These are phyloP conservation scores for Chaenodraco wilsoni DNA, from an alignment of 2,797 vertebrate genomes.

Conservation along the genomic window DNA sequence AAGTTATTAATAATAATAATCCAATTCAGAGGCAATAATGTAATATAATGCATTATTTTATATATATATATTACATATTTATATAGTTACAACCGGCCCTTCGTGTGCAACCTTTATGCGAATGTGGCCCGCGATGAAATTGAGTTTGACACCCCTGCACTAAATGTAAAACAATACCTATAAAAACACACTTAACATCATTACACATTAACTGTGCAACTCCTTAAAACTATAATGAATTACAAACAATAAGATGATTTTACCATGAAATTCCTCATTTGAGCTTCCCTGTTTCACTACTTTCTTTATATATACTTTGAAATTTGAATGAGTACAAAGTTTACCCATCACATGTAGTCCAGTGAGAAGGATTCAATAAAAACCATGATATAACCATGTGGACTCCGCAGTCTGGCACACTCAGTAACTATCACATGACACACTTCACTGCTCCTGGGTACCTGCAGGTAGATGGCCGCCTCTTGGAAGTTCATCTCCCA, in stretches of 20 bases:
- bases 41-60: too few species aligned
- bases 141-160: too few species aligned
- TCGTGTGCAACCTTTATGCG: too few species aligned
- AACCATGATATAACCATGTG: conserved; percentile 9
- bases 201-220: not conserved
- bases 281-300: not conserved
- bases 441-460: conserved; percentile 57
- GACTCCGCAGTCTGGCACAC: not conserved
- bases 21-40: too few species aligned
- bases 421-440: not conserved
- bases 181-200: not conserved
- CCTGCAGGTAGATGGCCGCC: conserved; percentile 98
- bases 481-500: conserved; percentile 99
- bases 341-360: conserved; percentile 15
- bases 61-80: too few species aligned
- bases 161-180: not conserved
- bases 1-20: too few species aligned
- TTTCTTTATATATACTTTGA: not conserved
- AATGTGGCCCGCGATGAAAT: too few species aligned
- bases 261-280: not conserved
- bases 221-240: not conserved
- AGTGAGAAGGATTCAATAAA: conserved; percentile 27
- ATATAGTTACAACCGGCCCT: too few species aligned
- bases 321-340: conserved; percentile 5
- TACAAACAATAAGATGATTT: not conserved